These are phyloP conservation scores for Diuraphis noxia DNA, from an alignment of 1,140 invertebrate genomes.

Conservation along the genomic window DNA sequence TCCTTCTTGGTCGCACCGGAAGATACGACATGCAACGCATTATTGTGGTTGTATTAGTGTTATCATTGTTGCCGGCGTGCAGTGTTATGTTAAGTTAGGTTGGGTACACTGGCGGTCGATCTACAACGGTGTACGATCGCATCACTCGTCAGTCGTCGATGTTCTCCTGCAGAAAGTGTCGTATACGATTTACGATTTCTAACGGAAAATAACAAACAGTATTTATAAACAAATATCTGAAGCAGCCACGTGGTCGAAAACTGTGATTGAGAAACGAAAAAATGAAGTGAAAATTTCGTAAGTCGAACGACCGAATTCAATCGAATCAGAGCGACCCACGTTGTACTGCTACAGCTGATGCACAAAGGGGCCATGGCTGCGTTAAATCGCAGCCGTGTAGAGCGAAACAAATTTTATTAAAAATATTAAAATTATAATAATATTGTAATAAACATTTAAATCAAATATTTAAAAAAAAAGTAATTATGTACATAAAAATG, in stretches of 20 bases:
- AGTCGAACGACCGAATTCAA: not conserved
- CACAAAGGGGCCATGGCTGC: not conserved
- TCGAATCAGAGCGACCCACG: not conserved
- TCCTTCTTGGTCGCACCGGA: not conserved
- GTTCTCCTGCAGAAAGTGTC: not conserved
- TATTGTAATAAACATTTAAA: not conserved
- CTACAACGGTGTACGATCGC: not conserved
- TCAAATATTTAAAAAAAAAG: not conserved
- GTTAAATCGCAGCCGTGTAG: not conserved
- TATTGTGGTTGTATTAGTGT: not conserved
- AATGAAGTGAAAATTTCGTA: not conserved
- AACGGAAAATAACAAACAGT: not conserved
- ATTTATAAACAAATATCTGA: not conserved
- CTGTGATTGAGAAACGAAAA: not conserved
- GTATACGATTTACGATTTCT: not conserved
- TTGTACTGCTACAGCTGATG: not conserved
- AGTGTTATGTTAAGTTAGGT: not conserved
- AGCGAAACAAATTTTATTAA: not conserved
- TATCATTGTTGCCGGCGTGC: not conserved
- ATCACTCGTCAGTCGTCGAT: not conserved
- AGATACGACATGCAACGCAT: not conserved
- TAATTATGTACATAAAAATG: conserved; percentile 18
- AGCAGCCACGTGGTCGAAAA: not conserved
- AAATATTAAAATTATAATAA: not conserved
- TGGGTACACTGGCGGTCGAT: not conserved